Percentiles rank a stretch among this genome's conserved stretches.
phyloP scores from a whole-genome alignment of 2,113 vertebrate genomes.

The Neogale vison region DNA sequence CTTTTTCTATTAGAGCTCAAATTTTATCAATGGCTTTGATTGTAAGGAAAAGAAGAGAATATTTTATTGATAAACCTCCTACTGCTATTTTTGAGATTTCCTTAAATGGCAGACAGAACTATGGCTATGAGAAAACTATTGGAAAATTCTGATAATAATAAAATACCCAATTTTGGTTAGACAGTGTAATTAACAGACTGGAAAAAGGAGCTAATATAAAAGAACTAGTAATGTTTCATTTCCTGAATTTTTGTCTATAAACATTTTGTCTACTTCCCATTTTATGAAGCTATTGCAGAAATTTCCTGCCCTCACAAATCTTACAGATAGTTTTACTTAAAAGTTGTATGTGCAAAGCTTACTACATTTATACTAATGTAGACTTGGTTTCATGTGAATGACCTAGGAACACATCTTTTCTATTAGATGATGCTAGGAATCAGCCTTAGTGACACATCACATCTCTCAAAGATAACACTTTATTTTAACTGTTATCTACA shows the following conservation, averaged over 20 bases:
- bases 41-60: not conserved
- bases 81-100: not conserved
- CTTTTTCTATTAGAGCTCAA: not conserved
- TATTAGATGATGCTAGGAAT: not conserved
- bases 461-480: slow-evolving; percentile 30
- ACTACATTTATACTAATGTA: not conserved
- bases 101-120: not conserved
- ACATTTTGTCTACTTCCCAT: slow-evolving; percentile 56
- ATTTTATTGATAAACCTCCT: not conserved
- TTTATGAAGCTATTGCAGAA: slow-evolving; percentile 49
- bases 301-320: not conserved
- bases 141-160: not conserved
- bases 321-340: slow-evolving; percentile 24
- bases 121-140: not conserved
- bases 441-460: not conserved
- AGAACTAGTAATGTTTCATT: slow-evolving; percentile 54
- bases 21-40: not conserved
- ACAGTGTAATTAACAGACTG: not conserved
- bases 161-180: not conserved
- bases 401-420: not conserved
- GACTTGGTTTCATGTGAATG: not conserved
- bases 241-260: slow-evolving; percentile 52
- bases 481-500: not conserved
- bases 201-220: not conserved
- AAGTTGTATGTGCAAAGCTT: slow-evolving; percentile 7